Conservation (phyloP, 2,797 vertebrate genomes). For the Intellagama lesueurii region DNA sequence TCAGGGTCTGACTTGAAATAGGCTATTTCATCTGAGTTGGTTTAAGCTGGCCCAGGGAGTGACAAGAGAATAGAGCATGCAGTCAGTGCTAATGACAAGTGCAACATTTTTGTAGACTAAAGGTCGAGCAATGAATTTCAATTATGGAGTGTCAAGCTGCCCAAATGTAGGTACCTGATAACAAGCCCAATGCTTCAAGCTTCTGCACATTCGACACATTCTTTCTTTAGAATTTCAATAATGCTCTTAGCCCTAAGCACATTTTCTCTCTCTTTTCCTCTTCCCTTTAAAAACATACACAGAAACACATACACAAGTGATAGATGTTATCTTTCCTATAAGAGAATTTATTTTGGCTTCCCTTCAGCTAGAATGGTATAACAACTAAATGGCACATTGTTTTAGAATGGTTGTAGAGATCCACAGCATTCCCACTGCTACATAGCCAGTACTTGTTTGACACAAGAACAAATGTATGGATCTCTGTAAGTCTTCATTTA, state of each 20-base stretch:
- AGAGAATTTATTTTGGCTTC: slow-evolving; percentile 62
- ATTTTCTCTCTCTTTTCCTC: slow-evolving; percentile 40
- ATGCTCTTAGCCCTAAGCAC: slow-evolving; percentile 71
- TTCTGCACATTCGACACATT: slow-evolving; percentile 62
- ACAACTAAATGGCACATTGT: slow-evolving; percentile 63
- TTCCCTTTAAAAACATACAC: slow-evolving; percentile 29
- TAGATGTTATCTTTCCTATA: slow-evolving; percentile 66
- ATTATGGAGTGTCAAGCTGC: slow-evolving; percentile 75
- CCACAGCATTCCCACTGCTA: neutral
- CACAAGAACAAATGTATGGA: neutral
- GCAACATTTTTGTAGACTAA: slow-evolving; percentile 75
- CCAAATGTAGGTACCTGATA: slow-evolving; percentile 75
- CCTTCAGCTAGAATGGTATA: slow-evolving; percentile 60
- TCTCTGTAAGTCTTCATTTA: neutral
- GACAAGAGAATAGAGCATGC: slow-evolving; percentile 72
- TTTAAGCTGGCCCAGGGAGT: slow-evolving; percentile 74
- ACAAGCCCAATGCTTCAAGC: slow-evolving; percentile 71
- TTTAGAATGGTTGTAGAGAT: slow-evolving; percentile 28
- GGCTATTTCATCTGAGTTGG: slow-evolving; percentile 72
- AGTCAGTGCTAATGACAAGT: slow-evolving; percentile 75
- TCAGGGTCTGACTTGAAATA: slow-evolving; percentile 70
- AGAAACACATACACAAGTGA: slow-evolving; percentile 38
- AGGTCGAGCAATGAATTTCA: slow-evolving; percentile 80
- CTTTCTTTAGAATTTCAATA: slow-evolving; percentile 78
- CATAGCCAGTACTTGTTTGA: neutral